Evolutionary conservation across 53 echinoderm and acorn worm species (phyloP).

Genomic region (Stichopus horrens): DNA sequence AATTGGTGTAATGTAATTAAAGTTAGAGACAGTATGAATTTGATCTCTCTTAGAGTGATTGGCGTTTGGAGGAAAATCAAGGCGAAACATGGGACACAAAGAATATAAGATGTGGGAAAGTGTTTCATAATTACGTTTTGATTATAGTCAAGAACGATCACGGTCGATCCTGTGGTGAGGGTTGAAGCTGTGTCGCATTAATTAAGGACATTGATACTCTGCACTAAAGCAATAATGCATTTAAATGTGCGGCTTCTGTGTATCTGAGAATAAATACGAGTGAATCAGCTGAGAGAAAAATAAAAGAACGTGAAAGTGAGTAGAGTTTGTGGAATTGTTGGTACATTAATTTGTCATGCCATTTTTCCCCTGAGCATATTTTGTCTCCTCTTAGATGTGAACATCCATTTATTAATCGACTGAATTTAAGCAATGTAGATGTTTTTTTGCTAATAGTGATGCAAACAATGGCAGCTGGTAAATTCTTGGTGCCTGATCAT

Average conservation of each 20-base stretch:
- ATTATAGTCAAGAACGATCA: neutral
- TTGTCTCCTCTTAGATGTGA: too few species aligned
- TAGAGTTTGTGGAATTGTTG: too few species aligned
- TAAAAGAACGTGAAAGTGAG: too few species aligned
- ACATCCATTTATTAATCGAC: too few species aligned
- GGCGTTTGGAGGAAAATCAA: neutral
- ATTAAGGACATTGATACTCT: neutral
- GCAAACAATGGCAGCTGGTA: too few species aligned
- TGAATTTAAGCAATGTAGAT: too few species aligned
- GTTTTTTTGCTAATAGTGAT: too few species aligned
- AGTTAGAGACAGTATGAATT: neutral
- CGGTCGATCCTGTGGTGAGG: neutral
- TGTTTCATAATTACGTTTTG: conserved; percentile 14
- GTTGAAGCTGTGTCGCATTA: neutral
- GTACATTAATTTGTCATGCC: too few species aligned
- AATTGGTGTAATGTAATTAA: conserved; percentile 46
- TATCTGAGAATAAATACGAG: too few species aligned
- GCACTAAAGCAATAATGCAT: neutral
- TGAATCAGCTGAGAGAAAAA: too few species aligned
- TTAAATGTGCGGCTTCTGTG: neutral
- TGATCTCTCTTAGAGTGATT: conserved; percentile 7
- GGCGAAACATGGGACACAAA: conserved; percentile 5
- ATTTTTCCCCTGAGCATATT: too few species aligned
- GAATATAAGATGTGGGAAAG: conserved; percentile 8
- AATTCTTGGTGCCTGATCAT: too few species aligned